Percentiles rank a stretch among this genome's conserved stretches.
Conservation (phyloP, 2,113 vertebrate genomes). For the Oxyruncus cristatus region DNA sequence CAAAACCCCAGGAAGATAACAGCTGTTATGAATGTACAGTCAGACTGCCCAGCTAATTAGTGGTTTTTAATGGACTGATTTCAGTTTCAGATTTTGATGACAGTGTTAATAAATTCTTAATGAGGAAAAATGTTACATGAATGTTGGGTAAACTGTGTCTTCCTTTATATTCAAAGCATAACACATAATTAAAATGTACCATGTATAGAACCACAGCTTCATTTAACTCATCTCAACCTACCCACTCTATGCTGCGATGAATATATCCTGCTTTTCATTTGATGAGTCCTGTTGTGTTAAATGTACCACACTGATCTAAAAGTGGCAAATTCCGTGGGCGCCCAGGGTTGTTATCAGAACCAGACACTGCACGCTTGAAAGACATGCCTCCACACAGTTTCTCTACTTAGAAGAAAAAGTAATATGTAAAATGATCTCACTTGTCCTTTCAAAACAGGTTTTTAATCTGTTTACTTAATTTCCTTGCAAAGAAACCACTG, state of each 20-base stretch:
- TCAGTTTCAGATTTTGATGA: neutral
- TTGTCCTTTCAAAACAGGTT: neutral
- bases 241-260: neutral
- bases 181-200: neutral
- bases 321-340: neutral
- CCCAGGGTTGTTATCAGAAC: neutral
- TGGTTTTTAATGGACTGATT: neutral
- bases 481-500: neutral
- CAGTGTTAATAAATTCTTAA: constrained; percentile 3
- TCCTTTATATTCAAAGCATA: neutral
- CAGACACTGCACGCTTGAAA: neutral
- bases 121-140: neutral
- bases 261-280: neutral
- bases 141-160: neutral
- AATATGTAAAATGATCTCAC: neutral
- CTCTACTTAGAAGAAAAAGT: neutral
- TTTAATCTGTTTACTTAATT: neutral
- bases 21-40: neutral
- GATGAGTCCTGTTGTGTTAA: neutral
- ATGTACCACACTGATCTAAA: neutral
- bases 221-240: neutral
- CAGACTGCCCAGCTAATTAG: neutral
- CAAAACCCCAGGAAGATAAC: neutral
- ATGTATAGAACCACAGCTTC: neutral
- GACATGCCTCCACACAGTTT: neutral